phyloP scores from a whole-genome alignment of 2,797 vertebrate species.

The Amphiprion clarkii region DNA sequence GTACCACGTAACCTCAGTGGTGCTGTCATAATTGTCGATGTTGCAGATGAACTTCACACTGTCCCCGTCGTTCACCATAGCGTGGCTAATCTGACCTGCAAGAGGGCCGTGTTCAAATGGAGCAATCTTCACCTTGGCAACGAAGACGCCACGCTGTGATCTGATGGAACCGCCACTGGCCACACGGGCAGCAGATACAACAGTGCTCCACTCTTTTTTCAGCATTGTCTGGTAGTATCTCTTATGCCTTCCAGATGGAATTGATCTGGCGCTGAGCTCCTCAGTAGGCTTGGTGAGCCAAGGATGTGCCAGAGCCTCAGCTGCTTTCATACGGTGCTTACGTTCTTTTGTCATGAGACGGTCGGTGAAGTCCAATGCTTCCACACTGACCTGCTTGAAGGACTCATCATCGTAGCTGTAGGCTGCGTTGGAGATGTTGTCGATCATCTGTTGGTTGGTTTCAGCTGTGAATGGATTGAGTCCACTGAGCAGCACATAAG shows the following conservation, averaged over 20 bases:
- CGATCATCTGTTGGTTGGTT: conserved; percentile 98
- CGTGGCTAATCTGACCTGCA: conserved; percentile 92
- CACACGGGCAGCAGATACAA: conserved; percentile 94
- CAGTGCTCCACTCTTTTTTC: conserved; percentile 95
- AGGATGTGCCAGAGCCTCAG: conserved; percentile 92
- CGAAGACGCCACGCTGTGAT: conserved; percentile 92
- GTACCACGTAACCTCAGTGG: conserved; percentile 98
- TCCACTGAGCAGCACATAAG: conserved; percentile 95
- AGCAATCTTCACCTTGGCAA: conserved; percentile 97
- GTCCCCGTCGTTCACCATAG: conserved; percentile 90
- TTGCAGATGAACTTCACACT: conserved; percentile 92
- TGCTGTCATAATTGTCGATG: conserved; percentile 97
- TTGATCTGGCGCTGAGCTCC: conserved; percentile 89
- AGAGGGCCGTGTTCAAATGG: conserved; percentile 96
- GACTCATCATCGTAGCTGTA: conserved; percentile 97
- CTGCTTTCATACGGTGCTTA: conserved; percentile 95
- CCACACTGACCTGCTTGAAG: conserved; percentile 92
- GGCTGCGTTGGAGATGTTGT: conserved; percentile 96
- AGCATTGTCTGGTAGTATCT: conserved; percentile 95
- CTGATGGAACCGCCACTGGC: conserved; percentile 94
- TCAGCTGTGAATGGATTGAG: conserved; percentile 97
- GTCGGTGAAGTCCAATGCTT: conserved; percentile 96
- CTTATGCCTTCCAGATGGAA: conserved; percentile 92
- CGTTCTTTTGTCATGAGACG: conserved; percentile 96
- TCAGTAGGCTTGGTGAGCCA: conserved; percentile 93